Evolutionary conservation across 2,888 invertebrate species (phyloP), one percentile per base, ranked within the genome.

Genomic region (Chrysotoxum bicinctum): DNA sequence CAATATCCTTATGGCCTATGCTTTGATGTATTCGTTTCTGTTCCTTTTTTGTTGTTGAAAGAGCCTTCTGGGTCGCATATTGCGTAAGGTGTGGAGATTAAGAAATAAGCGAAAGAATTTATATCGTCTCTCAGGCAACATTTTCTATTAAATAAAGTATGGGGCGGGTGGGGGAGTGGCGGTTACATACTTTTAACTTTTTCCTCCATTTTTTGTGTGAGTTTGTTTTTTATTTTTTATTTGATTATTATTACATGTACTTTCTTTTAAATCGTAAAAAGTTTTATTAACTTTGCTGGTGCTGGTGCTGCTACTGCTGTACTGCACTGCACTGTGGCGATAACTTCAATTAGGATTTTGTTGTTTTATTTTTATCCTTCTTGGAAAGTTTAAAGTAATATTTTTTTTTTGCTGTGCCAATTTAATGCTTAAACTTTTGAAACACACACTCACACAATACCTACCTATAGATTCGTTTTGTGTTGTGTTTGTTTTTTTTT

Each of bases 91-190:
- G 76, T 66, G 60, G 72, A 68, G 69, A 68, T 69, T 72, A 60
- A 76, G 54, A 54, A 35, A 50, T 5, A 43, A 43, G 40, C 40
- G 37, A 73, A 81, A 73, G 81, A 77, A 85, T 85, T 85, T 81
- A 85, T 85, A 81, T 85, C 68, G 73, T 58, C 81, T 85, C 69
- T 50, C 43, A 62, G 85, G 76, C 54, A 81, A 73, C 81, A 81
- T 85, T 85, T 85, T 81, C 85, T 85, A 85, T 85, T 85, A 81
- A 81, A 81, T 70, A 77, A 85, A 85, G 76, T 76, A 43, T 40
- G 73, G 80, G 37, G 58, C 66, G 70, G n/a, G n/a, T n/a, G n/a
- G n/a, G n/a, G n/a, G n/a, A n/a, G n/a, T n/a, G n/a, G n/a, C n/a
- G n/a, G n/a, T n/a, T n/a, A n/a, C 54, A 56, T 64, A 62, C 48